phyloP scores from a whole-genome alignment of 1,140 invertebrate genomes.

The Drosophila pseudoananassae region DNA sequence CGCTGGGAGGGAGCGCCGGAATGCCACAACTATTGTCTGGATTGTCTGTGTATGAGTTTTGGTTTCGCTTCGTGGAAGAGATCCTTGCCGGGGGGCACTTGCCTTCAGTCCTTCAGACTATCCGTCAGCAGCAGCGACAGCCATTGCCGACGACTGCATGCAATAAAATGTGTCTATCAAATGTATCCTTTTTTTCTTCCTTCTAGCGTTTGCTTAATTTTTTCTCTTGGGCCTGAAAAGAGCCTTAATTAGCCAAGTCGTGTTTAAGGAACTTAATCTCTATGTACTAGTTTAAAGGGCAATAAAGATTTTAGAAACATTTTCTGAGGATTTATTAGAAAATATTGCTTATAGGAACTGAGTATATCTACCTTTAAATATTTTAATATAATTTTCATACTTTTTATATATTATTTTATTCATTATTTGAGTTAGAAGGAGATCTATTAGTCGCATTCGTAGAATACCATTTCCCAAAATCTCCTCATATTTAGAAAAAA shows the following conservation, averaged over 20 bases:
- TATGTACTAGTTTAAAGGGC: background rate
- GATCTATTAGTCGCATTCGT: background rate
- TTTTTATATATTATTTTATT: no score
- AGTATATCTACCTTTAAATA: no score
- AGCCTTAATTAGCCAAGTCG: background rate
- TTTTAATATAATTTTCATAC: no score
- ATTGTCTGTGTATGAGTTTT: constrained; percentile 35
- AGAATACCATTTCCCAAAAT: no score
- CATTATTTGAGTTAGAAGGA: background rate
- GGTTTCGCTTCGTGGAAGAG: constrained; percentile 24
- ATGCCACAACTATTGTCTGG: constrained; percentile 55
- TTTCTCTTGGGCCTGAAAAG: background rate
- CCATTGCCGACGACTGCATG: constrained; percentile 48
- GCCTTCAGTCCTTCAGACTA: constrained; percentile 9
- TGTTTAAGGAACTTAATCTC: background rate
- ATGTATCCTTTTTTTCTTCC: constrained; percentile 39
- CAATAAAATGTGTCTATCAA: constrained; percentile 81
- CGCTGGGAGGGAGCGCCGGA: background rate
- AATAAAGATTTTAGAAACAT: no score
- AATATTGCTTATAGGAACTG: no score
- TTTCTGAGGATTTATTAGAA: no score
- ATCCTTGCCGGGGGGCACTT: constrained; percentile 34
- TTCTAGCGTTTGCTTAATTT: constrained; percentile 32
- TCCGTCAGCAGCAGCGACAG: constrained; percentile 35
- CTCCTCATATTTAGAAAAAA: background rate